Conservation (phyloP, 2,888 invertebrate genomes). For the Pyralis farinalis region DNA sequence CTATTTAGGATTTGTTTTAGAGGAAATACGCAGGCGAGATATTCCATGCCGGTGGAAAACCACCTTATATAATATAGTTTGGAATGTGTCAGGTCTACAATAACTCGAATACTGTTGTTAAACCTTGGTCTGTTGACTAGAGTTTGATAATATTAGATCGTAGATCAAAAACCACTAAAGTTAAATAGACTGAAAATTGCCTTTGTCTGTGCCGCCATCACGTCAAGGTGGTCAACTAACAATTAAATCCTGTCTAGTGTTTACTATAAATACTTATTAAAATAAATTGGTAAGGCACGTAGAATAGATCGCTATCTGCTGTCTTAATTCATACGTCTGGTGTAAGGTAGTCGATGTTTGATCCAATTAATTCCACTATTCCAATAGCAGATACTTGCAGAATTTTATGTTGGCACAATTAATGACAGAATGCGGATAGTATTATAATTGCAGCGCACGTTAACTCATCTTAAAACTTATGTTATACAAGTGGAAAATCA, state of each 20-base stretch:
- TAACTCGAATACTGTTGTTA: too few relatives aligned
- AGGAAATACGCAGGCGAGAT: too few relatives aligned
- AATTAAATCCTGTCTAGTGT: conserved; percentile 38
- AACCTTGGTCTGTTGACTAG: too few relatives aligned
- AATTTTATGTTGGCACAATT: conserved; percentile 11
- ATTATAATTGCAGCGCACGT: too few relatives aligned
- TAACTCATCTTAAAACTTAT: too few relatives aligned
- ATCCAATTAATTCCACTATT: conserved; percentile 12
- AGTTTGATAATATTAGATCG: too few relatives aligned
- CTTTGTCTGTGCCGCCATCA: background rate
- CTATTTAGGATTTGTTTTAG: too few relatives aligned
- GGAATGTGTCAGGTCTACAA: too few relatives aligned
- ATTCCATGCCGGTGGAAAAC: too few relatives aligned
- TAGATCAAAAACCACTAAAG: too few relatives aligned
- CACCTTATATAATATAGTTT: too few relatives aligned
- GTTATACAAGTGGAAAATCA: too few relatives aligned
- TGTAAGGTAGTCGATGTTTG: conserved; percentile 1
- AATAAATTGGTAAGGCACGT: conserved; percentile 28
- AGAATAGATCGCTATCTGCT: conserved; percentile 32
- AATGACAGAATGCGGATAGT: conserved; percentile 8
- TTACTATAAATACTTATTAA: conserved; percentile 27
- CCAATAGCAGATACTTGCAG: conserved; percentile 1
- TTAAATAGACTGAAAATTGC: background rate
- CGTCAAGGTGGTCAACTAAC: conserved; percentile 31
- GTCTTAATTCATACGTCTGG: conserved; percentile 19